These are phyloP conservation scores for Chionodraco myersi DNA, from an alignment of 2,113 vertebrate species.

Conservation along the genomic window DNA sequence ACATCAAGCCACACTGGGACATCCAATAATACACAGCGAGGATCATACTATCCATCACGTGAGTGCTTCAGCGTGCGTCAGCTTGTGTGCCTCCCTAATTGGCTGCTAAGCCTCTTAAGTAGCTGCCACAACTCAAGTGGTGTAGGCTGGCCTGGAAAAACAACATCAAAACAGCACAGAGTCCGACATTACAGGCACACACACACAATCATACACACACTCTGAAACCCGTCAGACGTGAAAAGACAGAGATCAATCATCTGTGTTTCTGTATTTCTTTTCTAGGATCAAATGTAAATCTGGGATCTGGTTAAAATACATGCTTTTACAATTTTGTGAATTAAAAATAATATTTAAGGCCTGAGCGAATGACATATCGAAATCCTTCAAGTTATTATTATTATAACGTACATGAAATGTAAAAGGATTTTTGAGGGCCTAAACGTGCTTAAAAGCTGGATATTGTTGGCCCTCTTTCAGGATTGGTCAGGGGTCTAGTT, in stretches of 20 bases:
- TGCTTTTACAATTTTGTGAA: neutral
- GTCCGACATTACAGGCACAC: constrained; percentile 33
- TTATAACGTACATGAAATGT: no score
- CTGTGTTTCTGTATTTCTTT: constrained; percentile 5
- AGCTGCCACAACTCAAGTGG: constrained; percentile 59
- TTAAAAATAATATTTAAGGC: neutral
- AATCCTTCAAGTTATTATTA: no score
- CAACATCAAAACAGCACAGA: constrained; percentile 63
- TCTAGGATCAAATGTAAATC: neutral
- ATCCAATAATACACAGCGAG: constrained; percentile 63
- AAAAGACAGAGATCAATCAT: constrained; percentile 5
- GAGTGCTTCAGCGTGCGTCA: constrained; percentile 63
- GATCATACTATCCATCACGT: constrained; percentile 73
- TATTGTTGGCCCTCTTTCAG: no score
- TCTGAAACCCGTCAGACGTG: constrained; percentile 15
- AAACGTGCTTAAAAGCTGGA: no score
- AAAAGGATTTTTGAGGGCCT: no score
- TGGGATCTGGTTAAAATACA: neutral
- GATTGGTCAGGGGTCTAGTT: no score
- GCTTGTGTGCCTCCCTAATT: constrained; percentile 73
- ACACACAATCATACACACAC: constrained; percentile 22
- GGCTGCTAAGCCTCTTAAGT: constrained; percentile 82
- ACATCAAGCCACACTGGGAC: constrained; percentile 39
- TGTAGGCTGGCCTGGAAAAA: constrained; percentile 70
- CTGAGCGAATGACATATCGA: no score